Conservation (phyloP, 2,797 vertebrate genomes). For the Poeciliopsis presidionis region DNA sequence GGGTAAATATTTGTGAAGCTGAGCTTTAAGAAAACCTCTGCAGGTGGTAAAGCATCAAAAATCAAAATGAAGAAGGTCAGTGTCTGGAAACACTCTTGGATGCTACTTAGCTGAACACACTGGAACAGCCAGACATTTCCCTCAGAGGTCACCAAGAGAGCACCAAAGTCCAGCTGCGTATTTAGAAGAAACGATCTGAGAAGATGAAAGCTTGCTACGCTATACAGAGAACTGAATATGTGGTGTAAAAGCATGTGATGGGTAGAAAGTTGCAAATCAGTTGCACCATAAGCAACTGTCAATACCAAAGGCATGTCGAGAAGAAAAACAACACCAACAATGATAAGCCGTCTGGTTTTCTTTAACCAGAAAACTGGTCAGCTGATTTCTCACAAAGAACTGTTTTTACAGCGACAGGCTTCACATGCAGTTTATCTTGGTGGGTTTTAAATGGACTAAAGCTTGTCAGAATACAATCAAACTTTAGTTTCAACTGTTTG, state of each 20-base stretch:
- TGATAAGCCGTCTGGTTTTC: too few species aligned
- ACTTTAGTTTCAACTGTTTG: too few species aligned
- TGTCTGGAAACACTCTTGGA: constrained; percentile 34
- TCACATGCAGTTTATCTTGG: not conserved
- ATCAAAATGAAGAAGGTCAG: constrained; percentile 51
- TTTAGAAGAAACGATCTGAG: constrained; percentile 24
- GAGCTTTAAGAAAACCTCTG: constrained; percentile 27
- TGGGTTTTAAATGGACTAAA: too few species aligned
- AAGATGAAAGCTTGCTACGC: constrained; percentile 33
- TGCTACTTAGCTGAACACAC: constrained; percentile 8
- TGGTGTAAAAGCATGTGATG: not conserved
- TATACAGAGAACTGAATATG: not conserved
- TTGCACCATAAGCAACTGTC: not conserved
- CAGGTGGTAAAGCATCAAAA: constrained; percentile 44
- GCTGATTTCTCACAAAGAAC: not conserved
- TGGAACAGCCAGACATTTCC: constrained; percentile 7
- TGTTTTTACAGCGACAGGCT: not conserved
- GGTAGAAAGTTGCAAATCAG: not conserved
- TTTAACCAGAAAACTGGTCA: too few species aligned
- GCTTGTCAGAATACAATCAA: too few species aligned
- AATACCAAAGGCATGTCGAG: not conserved
- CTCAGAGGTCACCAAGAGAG: constrained; percentile 18
- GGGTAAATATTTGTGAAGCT: constrained; percentile 9
- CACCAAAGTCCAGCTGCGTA: constrained; percentile 14
- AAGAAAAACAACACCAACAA: too few species aligned